These are phyloP conservation scores for Dasysyrphus albostriatus DNA, from an alignment of 2,888 invertebrate species.

Conservation along the genomic window DNA sequence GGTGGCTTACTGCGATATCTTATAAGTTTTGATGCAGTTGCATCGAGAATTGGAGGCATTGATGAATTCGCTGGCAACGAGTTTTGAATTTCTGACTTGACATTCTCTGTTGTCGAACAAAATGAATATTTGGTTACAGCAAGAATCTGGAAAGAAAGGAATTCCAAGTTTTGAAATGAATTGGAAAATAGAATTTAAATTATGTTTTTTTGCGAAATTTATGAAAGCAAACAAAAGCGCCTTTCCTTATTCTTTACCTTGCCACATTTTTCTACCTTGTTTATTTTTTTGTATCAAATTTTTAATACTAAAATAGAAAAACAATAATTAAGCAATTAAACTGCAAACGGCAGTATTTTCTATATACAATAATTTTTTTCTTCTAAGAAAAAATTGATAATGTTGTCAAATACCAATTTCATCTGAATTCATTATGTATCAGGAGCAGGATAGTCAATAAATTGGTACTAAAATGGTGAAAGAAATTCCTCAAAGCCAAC, in stretches of 20 bases:
- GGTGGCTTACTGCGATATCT: constrained; percentile 81
- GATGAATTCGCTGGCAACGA: constrained; percentile 31
- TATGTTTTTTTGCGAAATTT: too few species aligned
- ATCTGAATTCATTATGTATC: neutral
- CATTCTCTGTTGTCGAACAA: constrained; percentile 26
- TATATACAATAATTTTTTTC: neutral
- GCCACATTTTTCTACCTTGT: too few species aligned
- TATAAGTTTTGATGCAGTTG: constrained; percentile 79
- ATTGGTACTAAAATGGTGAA: neutral
- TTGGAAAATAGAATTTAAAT: too few species aligned
- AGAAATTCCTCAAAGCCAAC: constrained; percentile 20
- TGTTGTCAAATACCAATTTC: constrained; percentile 11
- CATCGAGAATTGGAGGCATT: constrained; percentile 69
- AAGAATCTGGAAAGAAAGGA: constrained; percentile 50
- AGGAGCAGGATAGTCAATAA: neutral
- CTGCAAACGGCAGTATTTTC: neutral
- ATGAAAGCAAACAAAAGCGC: too few species aligned
- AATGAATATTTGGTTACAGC: neutral
- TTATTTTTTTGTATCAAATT: too few species aligned
- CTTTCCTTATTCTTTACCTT: too few species aligned
- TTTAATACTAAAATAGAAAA: neutral
- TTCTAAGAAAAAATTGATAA: constrained; percentile 3
- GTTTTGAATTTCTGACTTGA: neutral
- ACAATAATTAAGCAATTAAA: constrained; percentile 1
- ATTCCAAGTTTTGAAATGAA: too few species aligned